Evolutionary conservation across 2,888 invertebrate species (phyloP).

Genomic region (Sarcophaga caerulescens): DNA sequence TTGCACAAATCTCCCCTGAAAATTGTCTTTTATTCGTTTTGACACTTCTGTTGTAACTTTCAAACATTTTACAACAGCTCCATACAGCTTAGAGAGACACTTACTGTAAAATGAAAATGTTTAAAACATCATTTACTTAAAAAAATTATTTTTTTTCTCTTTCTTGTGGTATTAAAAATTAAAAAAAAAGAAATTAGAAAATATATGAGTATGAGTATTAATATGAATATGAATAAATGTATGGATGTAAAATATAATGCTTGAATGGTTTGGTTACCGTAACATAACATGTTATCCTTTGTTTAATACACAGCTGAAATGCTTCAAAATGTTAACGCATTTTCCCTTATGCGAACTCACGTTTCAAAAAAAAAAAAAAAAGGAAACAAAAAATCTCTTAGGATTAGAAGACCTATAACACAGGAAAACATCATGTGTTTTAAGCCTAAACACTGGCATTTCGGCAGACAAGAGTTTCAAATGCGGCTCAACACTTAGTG

Average conservation of each 20-base stretch:
- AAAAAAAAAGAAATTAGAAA: background rate
- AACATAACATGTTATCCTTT: slow-evolving; percentile 25
- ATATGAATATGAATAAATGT: background rate
- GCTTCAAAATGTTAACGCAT: background rate
- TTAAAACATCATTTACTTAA: slow-evolving; percentile 2
- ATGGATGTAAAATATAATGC: background rate
- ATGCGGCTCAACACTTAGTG: background rate
- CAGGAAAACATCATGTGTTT: slow-evolving; percentile 31
- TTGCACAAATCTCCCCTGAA: slow-evolving; percentile 36
- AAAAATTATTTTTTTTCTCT: slow-evolving; percentile 7
- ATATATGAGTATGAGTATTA: background rate
- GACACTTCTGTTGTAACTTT: slow-evolving; percentile 55
- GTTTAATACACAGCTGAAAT: slow-evolving; percentile 3
- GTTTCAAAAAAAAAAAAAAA: slow-evolving; percentile 21
- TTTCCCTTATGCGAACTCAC: slow-evolving; percentile 57
- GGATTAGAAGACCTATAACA: slow-evolving; percentile 48
- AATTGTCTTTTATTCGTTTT: slow-evolving; percentile 54
- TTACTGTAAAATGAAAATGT: slow-evolving; percentile 1
- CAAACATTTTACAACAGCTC: slow-evolving; percentile 11
- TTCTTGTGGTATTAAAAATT: slow-evolving; percentile 23
- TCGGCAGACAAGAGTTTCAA: background rate
- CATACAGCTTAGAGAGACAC: background rate
- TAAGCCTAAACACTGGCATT: slow-evolving; percentile 45
- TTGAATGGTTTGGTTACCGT: background rate
- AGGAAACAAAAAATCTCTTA: slow-evolving; percentile 49